phyloP scores from a whole-genome alignment of 2,113 vertebrate species.

The Silurus glanis region DNA sequence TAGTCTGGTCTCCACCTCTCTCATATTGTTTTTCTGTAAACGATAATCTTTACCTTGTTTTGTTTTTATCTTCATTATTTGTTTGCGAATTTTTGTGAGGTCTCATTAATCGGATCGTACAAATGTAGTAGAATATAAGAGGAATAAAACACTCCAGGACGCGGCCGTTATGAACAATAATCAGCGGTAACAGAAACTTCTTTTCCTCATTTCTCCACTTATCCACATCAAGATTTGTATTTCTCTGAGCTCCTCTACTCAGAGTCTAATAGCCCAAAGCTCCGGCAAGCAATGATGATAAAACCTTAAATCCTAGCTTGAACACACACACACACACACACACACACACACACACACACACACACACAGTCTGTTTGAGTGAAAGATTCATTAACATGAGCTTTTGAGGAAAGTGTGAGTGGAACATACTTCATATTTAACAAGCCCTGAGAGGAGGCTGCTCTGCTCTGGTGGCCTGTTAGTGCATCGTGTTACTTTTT shows the following conservation, averaged over 20 bases:
- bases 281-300: conserved; percentile 39
- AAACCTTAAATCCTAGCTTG: conserved; percentile 1
- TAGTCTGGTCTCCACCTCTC: too few relatives aligned
- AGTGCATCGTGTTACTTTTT: conserved; percentile 61
- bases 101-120: too few relatives aligned
- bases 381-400: conserved; percentile 68
- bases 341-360: not conserved
- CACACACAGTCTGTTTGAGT: conserved; percentile 39
- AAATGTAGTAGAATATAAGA: not conserved
- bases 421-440: conserved; percentile 69
- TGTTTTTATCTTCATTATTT: too few relatives aligned
- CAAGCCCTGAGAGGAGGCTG: conserved; percentile 54
- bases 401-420: conserved; percentile 66
- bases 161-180: not conserved
- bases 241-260: conserved; percentile 33
- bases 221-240: conserved; percentile 15
- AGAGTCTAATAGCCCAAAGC: conserved; percentile 58
- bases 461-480: conserved; percentile 55
- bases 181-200: not conserved
- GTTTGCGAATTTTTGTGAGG: too few relatives aligned
- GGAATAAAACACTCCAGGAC: not conserved
- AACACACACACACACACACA: conserved; percentile 16
- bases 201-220: not conserved
- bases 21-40: too few relatives aligned
- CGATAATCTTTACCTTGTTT: too few relatives aligned